Evolutionary conservation across 1,140 invertebrate species (phyloP), one percentile per base, ranked within the genome.

Genomic region (Megalopta genalis): DNA sequence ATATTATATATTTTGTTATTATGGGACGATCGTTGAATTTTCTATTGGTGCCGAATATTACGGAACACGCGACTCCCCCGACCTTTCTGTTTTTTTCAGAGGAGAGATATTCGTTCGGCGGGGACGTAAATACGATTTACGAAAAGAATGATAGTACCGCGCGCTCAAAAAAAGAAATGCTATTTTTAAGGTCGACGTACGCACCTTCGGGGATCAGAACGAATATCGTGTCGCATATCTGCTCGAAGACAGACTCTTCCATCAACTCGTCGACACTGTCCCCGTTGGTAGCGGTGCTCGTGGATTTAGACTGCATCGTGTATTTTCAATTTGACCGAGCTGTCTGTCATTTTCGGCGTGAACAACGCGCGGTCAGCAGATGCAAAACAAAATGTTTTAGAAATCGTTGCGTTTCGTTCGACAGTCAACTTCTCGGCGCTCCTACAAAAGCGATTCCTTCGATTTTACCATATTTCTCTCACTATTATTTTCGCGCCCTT

Each of bases 181-280:
- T 2, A 42, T 54, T 37, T 39, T 12, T 18, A 25, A 23, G 9
- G 3, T 25, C 16, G 37, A 68, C 59, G 12, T 27, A 52, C 49
- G 16, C 49, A 81, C 80, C 80, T 77, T 81, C 66, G 2, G 80
- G 80, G 42, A 81, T 81, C 52, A 81, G 46, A 16, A 68, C 62
- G 39, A 81, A 81, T 77, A 81, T 81, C 8, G 75, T 71, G 54
- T 81, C 80, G 39, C 80, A 81, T 81, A 81, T 81, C 49, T 81
- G 74, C 62, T 81, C 80, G 62, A 77, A 81, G 42, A 71, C 57
- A n/a, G 75, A 67, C 62, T 81, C 80, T 25, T 77, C 80, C 60
- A 77, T 65, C 60, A 42, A 77, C 25, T 77, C 52, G n/a, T 77
- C 52, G n/a, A 42, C 27, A 21, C n/a, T 27, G 25, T 66, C 54